These are phyloP conservation scores for Aphidius colemani DNA, from an alignment of 2,888 invertebrate species.

Conservation along the genomic window DNA sequence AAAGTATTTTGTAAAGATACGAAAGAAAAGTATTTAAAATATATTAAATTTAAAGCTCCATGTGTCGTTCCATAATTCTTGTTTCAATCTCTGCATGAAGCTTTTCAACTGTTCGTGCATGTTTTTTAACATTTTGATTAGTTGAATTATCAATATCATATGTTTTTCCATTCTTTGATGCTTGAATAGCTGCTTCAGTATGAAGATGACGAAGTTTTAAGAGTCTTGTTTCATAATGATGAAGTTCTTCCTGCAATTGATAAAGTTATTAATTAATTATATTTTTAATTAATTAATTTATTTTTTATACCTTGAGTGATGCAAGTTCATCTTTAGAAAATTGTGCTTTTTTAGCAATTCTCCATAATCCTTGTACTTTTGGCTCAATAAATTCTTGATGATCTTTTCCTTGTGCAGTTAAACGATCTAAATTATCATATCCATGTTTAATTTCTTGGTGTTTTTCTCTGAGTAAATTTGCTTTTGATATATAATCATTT, in stretches of 20 bases:
- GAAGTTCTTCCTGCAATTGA: conserved; percentile 72
- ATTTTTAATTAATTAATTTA: conserved; percentile 11
- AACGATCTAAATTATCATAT: conserved; percentile 75
- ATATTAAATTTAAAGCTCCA: conserved; percentile 70
- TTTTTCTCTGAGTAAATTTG: conserved; percentile 74
- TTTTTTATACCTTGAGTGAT: conserved; percentile 72
- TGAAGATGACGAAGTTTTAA: conserved; percentile 82
- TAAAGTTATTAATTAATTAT: conserved; percentile 18
- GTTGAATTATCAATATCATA: conserved; percentile 56
- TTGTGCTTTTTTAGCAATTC: conserved; percentile 76
- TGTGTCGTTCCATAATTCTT: conserved; percentile 76
- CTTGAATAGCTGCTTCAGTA: conserved; percentile 77
- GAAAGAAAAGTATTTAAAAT: neutral
- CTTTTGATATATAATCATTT: conserved; percentile 70
- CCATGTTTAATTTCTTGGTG: conserved; percentile 78
- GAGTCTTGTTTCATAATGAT: conserved; percentile 85
- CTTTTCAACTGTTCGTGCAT: conserved; percentile 83
- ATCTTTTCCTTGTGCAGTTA: conserved; percentile 77
- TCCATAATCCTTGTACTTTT: conserved; percentile 89
- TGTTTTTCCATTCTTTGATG: conserved; percentile 69
- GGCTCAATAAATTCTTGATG: conserved; percentile 89
- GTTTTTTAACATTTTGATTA: conserved; percentile 77
- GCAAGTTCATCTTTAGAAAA: conserved; percentile 82
- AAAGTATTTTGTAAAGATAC: too few relatives aligned
- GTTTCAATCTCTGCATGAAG: conserved; percentile 79